These are phyloP conservation scores for Atta texana DNA, from an alignment of 1,140 invertebrate species.

Conservation along the genomic window DNA sequence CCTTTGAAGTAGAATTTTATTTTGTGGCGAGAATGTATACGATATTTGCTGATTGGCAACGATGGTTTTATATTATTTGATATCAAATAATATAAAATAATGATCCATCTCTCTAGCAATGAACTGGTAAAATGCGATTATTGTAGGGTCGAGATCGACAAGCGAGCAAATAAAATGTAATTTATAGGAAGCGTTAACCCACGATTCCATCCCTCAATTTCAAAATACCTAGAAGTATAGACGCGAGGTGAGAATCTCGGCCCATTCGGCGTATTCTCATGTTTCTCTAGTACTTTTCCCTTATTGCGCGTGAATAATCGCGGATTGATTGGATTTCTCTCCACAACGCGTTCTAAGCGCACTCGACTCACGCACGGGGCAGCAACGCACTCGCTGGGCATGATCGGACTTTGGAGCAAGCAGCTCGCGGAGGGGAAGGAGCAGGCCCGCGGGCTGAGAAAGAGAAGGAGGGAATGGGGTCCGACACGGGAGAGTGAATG, in stretches of 20 bases:
- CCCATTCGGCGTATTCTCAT: not conserved
- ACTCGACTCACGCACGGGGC: conserved; percentile 45
- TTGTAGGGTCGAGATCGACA: conserved; percentile 27
- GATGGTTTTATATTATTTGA: not conserved
- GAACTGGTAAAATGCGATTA: conserved; percentile 19
- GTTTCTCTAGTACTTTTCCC: conserved; percentile 3
- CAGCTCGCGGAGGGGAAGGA: conserved; percentile 17
- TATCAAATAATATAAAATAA: conserved; percentile 47
- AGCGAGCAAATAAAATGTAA: conserved; percentile 54
- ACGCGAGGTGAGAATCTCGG: conserved; percentile 12
- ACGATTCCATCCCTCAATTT: not conserved
- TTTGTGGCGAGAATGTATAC: not conserved
- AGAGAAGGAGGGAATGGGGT: not conserved
- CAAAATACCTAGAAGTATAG: conserved; percentile 50
- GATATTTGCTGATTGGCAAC: conserved; percentile 13
- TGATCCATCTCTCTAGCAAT: conserved; percentile 20
- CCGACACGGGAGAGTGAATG: not conserved
- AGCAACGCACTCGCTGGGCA: not conserved
- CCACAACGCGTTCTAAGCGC: conserved; percentile 35
- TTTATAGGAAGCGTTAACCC: conserved; percentile 41
- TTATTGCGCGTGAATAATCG: conserved; percentile 47
- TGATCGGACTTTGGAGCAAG: not conserved
- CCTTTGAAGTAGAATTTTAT: conserved; percentile 10
- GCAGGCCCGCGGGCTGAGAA: not conserved
- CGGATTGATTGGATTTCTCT: conserved; percentile 61